Evolutionary conservation across 1,140 invertebrate genomes (phyloP).

Genomic region (Diorhabda carinulata): DNA sequence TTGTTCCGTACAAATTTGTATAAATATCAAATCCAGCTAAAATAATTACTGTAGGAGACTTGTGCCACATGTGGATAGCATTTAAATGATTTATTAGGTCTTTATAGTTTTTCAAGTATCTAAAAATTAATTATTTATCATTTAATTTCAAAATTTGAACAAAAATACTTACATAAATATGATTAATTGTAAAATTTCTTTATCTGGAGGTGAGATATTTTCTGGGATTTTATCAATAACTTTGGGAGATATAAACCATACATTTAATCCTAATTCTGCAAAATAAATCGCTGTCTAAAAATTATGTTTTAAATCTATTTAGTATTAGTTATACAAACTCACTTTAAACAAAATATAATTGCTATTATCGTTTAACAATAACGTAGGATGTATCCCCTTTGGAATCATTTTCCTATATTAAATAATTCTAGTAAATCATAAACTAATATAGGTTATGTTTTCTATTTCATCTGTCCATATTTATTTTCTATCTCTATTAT

Average conservation of each 20-base stretch:
- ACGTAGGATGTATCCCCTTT: conserved; percentile 11
- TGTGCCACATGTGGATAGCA: conserved; percentile 35
- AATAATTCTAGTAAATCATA: neutral
- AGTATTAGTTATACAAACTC: conserved; percentile 15
- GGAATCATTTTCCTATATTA: conserved; percentile 16
- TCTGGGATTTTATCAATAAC: conserved; percentile 32
- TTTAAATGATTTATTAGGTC: conserved; percentile 35
- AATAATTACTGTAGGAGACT: conserved; percentile 35
- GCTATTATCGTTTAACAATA: conserved; percentile 21
- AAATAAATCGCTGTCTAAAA: conserved; percentile 35
- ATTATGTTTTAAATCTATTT: neutral
- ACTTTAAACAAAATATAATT: conserved; percentile 31
- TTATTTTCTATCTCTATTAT: neutral
- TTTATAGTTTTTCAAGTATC: conserved; percentile 34
- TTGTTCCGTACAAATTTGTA: conserved; percentile 19
- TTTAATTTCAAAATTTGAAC: neutral
- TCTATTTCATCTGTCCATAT: neutral
- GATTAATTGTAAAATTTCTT: conserved; percentile 35
- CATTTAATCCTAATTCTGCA: conserved; percentile 32
- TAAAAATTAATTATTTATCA: conserved; percentile 26
- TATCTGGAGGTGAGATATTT: conserved; percentile 31
- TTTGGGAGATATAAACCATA: conserved; percentile 38
- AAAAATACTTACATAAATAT: conserved; percentile 37
- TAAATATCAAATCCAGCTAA: conserved; percentile 33
- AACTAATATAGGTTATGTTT: neutral